A percentile compares a stretch with the other conserved stretches of the same genome.
Conservation (phyloP, 2,797 vertebrate genomes). For the Lophius americanus region DNA sequence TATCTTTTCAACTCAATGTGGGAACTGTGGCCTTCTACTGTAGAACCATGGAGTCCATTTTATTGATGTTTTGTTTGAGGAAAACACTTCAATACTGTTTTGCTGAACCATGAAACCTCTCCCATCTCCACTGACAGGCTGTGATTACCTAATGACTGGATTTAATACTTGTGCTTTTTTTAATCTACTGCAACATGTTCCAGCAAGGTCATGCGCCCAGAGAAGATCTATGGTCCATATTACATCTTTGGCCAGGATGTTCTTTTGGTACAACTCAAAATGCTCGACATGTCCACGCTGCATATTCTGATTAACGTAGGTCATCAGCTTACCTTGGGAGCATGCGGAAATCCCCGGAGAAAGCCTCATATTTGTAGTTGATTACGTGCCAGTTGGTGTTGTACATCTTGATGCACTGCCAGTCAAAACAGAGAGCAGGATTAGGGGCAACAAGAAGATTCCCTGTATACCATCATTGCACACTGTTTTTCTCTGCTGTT, state of each 20-base stretch:
- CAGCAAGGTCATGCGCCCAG: slow-evolving; percentile 6
- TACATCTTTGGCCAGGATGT: not conserved
- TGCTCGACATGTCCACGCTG: slow-evolving; percentile 1
- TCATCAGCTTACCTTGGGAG: slow-evolving; percentile 89
- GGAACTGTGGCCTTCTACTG: too few relatives aligned
- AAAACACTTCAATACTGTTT: too few relatives aligned
- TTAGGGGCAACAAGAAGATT: slow-evolving; percentile 34
- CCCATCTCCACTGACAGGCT: too few relatives aligned
- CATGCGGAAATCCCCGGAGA: slow-evolving; percentile 95
- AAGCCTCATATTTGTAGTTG: slow-evolving; percentile 97
- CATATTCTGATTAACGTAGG: not conserved
- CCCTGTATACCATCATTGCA: too few relatives aligned
- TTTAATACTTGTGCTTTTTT: too few relatives aligned
- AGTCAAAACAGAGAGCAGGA: slow-evolving; percentile 56
- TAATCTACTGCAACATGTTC: too few relatives aligned
- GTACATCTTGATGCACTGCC: slow-evolving; percentile 97
- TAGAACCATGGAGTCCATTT: too few relatives aligned
- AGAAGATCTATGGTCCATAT: slow-evolving; percentile 35
- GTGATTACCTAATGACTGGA: too few relatives aligned
- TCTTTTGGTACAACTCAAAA: not conserved
- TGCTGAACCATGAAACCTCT: too few relatives aligned
- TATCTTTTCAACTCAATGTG: too few relatives aligned
- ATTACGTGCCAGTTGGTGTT: slow-evolving; percentile 95
- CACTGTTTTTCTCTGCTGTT: slow-evolving; percentile 9
- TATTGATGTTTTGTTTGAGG: too few relatives aligned